A percentile compares a stretch with the other conserved stretches of the same genome.
Conservation (phyloP, 1,140 invertebrate genomes). For the Frieseomelitta varia region DNA sequence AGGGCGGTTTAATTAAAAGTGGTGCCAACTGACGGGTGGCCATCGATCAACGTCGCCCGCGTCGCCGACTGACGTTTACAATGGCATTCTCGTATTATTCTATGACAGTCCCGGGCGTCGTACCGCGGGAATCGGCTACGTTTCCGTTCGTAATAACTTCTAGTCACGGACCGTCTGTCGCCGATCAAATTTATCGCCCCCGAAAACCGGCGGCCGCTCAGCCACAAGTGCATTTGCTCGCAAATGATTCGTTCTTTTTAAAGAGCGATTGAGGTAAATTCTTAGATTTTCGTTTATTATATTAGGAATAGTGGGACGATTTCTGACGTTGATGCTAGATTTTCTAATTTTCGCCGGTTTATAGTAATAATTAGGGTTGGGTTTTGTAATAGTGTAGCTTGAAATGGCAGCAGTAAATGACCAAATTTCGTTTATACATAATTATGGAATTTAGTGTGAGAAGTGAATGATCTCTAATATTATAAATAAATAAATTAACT, state of each 20-base stretch:
- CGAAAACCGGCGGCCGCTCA: not conserved
- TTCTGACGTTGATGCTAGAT: no score
- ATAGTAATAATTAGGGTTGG: no score
- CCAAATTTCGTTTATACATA: no score
- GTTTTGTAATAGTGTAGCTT: no score
- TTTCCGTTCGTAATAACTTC: slow-evolving; percentile 42
- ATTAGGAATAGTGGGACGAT: not conserved
- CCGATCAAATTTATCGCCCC: slow-evolving; percentile 36
- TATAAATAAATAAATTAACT: no score
- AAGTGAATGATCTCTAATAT: no score
- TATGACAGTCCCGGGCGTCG: slow-evolving; percentile 46
- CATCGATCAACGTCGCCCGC: slow-evolving; percentile 80
- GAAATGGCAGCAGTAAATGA: no score
- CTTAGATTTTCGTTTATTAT: no score
- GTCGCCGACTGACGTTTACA: slow-evolving; percentile 66
- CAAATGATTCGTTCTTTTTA: not conserved
- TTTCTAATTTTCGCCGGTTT: no score
- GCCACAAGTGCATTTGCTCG: not conserved
- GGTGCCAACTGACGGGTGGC: slow-evolving; percentile 81
- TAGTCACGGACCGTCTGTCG: slow-evolving; percentile 38
- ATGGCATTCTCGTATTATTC: slow-evolving; percentile 57
- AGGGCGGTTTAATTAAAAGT: slow-evolving; percentile 82
- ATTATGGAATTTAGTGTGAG: no score
- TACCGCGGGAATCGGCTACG: slow-evolving; percentile 7
- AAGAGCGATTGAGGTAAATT: not conserved